phyloP scores from a whole-genome alignment of 2,888 invertebrate species.

The Nomada flava region DNA sequence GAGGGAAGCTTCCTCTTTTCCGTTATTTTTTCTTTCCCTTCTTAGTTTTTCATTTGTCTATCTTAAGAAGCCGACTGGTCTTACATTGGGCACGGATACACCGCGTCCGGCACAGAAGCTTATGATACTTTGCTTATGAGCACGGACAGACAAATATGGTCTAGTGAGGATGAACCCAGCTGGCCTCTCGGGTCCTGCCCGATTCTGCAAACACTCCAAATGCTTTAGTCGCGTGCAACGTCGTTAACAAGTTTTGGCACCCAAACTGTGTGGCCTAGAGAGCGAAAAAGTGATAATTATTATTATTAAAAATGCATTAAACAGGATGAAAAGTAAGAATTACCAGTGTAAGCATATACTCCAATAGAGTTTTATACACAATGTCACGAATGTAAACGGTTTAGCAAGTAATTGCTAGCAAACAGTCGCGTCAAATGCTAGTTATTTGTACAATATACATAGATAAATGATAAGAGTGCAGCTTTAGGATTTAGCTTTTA shows the following conservation, averaged over 20 bases:
- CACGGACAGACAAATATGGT: constrained; percentile 77
- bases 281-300: constrained; percentile 84
- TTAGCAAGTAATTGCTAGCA: constrained; percentile 81
- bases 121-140: constrained; percentile 62
- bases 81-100: constrained; percentile 68
- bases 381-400: constrained; percentile 84
- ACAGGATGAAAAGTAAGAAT: constrained; percentile 72
- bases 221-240: constrained; percentile 75
- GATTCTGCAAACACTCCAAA: constrained; percentile 76
- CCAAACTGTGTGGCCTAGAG: constrained; percentile 84
- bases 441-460: constrained; percentile 84
- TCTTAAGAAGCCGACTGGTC: constrained; percentile 72
- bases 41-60: constrained; percentile 47
- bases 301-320: constrained; percentile 69
- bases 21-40: constrained; percentile 63
- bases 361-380: constrained; percentile 84
- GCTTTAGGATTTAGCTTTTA: constrained; percentile 83
- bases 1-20: constrained; percentile 61
- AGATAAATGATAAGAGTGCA: constrained; percentile 84
- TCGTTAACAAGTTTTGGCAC: constrained; percentile 79
- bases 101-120: constrained; percentile 60
- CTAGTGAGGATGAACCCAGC: constrained; percentile 84
- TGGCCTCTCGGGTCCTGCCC: constrained; percentile 83
- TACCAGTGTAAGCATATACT: constrained; percentile 84
- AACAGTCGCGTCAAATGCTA: constrained; percentile 81